A percentile compares a stretch with the other conserved stretches of the same genome.
Evolutionary conservation across 2,888 invertebrate species (phyloP).

Genomic region (Hyles lineata): DNA sequence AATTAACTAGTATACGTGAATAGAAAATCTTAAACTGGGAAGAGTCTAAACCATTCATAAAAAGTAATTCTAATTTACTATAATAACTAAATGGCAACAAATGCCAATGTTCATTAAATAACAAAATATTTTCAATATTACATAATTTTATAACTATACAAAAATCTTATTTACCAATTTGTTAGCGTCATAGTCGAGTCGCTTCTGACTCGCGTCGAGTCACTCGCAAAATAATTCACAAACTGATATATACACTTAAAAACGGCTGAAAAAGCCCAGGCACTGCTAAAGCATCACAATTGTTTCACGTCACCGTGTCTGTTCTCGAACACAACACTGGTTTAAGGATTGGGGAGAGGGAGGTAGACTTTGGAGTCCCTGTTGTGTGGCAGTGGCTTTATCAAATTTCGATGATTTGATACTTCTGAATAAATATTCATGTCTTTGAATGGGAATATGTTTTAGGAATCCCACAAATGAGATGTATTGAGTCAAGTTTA

Average conservation of each 20-base stretch:
- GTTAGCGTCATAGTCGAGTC: conserved; percentile 3
- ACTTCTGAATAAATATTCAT: not conserved
- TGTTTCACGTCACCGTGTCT: conserved; percentile 34
- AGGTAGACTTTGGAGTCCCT: not conserved
- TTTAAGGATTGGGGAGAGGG: not conserved
- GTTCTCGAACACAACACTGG: conserved; percentile 34
- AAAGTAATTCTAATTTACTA: not conserved
- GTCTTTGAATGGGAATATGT: too few species aligned
- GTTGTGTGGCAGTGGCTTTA: conserved; percentile 2
- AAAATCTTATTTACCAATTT: conserved; percentile 1
- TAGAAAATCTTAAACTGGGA: not conserved
- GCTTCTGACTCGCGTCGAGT: not conserved
- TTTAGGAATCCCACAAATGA: too few species aligned
- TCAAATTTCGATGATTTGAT: not conserved
- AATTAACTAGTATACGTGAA: not conserved
- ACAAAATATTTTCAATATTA: not conserved
- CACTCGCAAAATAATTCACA: conserved; percentile 10
- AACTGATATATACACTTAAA: conserved; percentile 4
- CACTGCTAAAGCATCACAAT: conserved; percentile 35
- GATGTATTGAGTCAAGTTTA: too few species aligned
- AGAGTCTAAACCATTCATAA: not conserved
- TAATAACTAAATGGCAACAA: not conserved
- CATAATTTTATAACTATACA: not conserved
- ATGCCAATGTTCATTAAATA: not conserved
- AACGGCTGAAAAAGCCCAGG: conserved; percentile 16